Evolutionary conservation across 2,797 vertebrate genomes (phyloP), one percentile per base, ranked within the genome.

Genomic region (Falco peregrinus): DNA sequence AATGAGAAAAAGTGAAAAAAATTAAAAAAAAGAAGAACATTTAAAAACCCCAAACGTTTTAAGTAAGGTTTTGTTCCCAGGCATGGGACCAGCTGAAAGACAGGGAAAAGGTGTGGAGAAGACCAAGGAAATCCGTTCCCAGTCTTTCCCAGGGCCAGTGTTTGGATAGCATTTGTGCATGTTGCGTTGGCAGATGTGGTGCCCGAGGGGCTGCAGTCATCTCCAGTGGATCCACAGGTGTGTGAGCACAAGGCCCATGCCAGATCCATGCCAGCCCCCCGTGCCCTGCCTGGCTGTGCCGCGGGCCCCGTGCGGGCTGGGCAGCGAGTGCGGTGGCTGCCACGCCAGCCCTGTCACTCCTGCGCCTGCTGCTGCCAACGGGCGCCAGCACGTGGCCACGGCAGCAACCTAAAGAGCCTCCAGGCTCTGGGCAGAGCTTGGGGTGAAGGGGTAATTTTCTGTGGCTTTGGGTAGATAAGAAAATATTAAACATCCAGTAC

Each of bases 251-350:
- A 15, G 47, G n/a, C 45, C 65, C 0, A 2, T 54, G 26, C 29
- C 1, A 1, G 65, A 18, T 14, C 45, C 4, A 4, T 0, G 19
- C 79, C 79, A 53, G 71, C 0, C 59, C 41, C 71, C 6, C 1
- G 8, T 61, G 48, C 65, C 43, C 11, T 29, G 61, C 84, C 59
- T 12, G 71, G 59, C 86, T 37, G 59, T 9, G 68, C 61, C 2
- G 3, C 0, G 0, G 80, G 33, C 60, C 28, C 13, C 0, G 5
- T 70, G 41, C 0, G 4, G 56, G 56, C 63, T 28, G 45, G 54
- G 47, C 24, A 87, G 54, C 0, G 1, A 29, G 56, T 0, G 60
- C 1, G 1, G 69, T 4, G 10, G 37, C 53, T 15, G 25, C 54
- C 35, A 33, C 6, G 71, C 48, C 91, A 68, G 51, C 6, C 21